phyloP scores from a whole-genome alignment of 2,888 invertebrate species.

The Aphrophora alni region DNA sequence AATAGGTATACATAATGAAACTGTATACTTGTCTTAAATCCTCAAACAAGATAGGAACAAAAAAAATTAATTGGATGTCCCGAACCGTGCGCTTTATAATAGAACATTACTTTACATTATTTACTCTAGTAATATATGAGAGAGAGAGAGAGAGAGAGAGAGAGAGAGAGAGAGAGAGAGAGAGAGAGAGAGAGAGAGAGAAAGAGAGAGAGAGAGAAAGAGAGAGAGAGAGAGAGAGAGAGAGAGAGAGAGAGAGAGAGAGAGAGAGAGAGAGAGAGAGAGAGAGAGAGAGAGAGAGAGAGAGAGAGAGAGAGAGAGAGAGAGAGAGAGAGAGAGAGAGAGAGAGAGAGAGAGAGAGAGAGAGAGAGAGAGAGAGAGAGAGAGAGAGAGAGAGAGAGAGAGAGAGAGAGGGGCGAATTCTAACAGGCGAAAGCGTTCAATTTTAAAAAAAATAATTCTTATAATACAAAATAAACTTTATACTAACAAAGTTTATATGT shows the following conservation, averaged over 20 bases:
- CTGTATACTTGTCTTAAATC: no score
- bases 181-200: constrained; percentile 13
- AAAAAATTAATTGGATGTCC: no score
- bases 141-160: constrained; percentile 13
- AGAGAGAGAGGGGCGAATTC: no score
- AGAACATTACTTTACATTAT: no score
- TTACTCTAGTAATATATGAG: no score
- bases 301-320: constrained; percentile 13
- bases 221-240: constrained; percentile 13
- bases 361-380: constrained; percentile 13
- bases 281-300: constrained; percentile 13
- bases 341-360: constrained; percentile 13
- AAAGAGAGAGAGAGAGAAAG: constrained; percentile 7
- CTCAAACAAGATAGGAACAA: no score
- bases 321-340: constrained; percentile 13
- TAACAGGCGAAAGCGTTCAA: no score
- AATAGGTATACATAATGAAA: no score
- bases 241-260: constrained; percentile 13
- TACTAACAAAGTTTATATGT: no score
- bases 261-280: constrained; percentile 13
- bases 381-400: neutral
- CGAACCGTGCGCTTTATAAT: no score
- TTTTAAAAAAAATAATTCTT: no score
- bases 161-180: constrained; percentile 13
- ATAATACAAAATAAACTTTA: no score